Conservation (phyloP, 2,888 invertebrate species). For the Xestia rhomboidea region DNA sequence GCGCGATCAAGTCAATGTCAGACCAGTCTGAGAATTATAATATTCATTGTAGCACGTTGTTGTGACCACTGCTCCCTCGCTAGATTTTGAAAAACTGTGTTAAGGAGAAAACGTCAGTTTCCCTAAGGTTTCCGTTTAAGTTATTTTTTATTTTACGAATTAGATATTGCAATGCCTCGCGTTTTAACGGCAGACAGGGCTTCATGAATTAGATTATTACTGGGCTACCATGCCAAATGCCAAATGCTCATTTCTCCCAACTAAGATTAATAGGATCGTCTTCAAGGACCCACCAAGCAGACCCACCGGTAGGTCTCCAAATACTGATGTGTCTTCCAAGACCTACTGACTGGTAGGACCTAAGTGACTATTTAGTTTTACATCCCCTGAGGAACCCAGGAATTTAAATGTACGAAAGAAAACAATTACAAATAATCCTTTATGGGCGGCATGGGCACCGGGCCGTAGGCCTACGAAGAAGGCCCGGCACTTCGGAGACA, state of each 20-base stretch:
- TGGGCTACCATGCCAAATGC: not conserved
- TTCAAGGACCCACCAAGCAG: too few relatives aligned
- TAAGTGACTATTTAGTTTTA: too few relatives aligned
- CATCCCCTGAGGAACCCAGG: too few relatives aligned
- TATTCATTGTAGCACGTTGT: not conserved
- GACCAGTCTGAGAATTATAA: slow-evolving; percentile 74
- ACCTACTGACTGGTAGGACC: too few relatives aligned
- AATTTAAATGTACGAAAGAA: too few relatives aligned
- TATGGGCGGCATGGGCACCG: too few relatives aligned
- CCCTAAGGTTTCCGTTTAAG: not conserved
- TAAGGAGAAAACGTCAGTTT: not conserved
- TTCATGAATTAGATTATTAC: not conserved
- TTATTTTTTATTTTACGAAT: not conserved
- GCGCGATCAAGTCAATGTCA: slow-evolving; percentile 84
- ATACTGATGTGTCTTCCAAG: too few relatives aligned
- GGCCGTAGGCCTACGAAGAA: too few relatives aligned
- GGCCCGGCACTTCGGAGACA: too few relatives aligned
- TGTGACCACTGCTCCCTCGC: not conserved
- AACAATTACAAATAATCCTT: too few relatives aligned
- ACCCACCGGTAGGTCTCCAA: too few relatives aligned
- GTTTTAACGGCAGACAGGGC: not conserved
- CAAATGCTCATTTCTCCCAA: not conserved
- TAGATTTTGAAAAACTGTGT: not conserved
- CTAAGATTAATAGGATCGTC: too few relatives aligned
- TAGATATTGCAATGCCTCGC: not conserved